Percentiles rank a stretch among this genome's conserved stretches.
These are phyloP conservation scores for Laterallus jamaicensis DNA, from an alignment of 2,113 vertebrate species.

Conservation along the genomic window DNA sequence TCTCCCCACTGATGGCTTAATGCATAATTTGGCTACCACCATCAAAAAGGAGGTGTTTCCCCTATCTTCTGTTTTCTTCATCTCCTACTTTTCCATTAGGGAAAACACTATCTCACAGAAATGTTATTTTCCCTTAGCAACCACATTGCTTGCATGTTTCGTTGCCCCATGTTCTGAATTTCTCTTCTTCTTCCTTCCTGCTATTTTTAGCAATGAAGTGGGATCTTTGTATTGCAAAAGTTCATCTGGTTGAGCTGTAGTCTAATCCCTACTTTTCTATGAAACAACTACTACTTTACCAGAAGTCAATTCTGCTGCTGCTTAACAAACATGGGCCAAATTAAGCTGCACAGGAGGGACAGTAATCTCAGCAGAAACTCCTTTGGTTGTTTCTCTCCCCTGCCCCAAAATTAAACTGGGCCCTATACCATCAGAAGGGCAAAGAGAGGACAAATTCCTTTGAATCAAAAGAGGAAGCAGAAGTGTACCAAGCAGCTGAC, in stretches of 20 bases:
- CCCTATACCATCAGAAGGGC: background rate
- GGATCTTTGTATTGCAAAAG: background rate
- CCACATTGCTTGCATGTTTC: background rate
- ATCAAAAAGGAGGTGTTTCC: background rate
- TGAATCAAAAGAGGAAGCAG: background rate
- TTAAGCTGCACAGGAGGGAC: background rate
- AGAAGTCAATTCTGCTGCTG: background rate
- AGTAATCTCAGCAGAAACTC: background rate
- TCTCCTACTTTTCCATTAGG: background rate
- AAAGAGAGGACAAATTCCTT: background rate
- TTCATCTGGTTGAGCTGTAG: background rate
- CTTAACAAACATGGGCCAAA: background rate
- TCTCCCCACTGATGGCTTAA: background rate
- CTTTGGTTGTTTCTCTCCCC: background rate
- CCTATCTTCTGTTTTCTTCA: background rate
- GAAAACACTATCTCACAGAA: background rate
- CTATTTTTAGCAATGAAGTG: slow-evolving; percentile 11
- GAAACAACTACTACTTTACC: background rate
- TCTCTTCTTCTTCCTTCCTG: slow-evolving; percentile 13
- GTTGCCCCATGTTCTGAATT: background rate
- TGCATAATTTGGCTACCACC: background rate
- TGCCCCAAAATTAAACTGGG: background rate
- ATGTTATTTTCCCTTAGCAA: slow-evolving; percentile 13
- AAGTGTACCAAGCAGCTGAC: background rate
- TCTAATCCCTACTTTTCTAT: background rate